phyloP scores from a whole-genome alignment of 2,797 vertebrate genomes.

The Pseudochaenichthys georgianus region DNA sequence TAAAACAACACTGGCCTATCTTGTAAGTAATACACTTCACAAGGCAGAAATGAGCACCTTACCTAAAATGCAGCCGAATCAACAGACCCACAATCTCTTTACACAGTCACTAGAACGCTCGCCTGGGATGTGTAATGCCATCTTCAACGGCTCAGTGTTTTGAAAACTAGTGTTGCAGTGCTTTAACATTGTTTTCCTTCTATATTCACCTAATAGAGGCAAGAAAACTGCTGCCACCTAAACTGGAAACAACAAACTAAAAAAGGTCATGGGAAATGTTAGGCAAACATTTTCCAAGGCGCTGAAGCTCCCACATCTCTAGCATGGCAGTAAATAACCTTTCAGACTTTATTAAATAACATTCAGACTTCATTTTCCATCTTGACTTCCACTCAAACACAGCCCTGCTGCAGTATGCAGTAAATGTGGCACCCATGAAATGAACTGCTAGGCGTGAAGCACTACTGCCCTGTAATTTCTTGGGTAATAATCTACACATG shows the following conservation, averaged over 20 bases:
- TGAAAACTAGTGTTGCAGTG: not conserved
- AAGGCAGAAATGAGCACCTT: too few relatives aligned
- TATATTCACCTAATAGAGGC: not conserved
- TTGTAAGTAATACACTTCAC: not conserved
- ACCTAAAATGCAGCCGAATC: not conserved
- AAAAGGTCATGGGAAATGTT: not conserved
- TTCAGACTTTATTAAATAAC: conserved; percentile 3
- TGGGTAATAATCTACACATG: conserved; percentile 23
- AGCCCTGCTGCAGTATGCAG: conserved; percentile 5
- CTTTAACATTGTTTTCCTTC: not conserved
- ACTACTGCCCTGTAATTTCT: conserved; percentile 41
- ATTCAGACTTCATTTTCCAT: conserved; percentile 9
- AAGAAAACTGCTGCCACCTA: conserved; percentile 10
- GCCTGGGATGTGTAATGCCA: not conserved
- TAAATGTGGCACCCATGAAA: conserved; percentile 48
- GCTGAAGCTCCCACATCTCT: conserved; percentile 27
- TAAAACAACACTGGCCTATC: not conserved
- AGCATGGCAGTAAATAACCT: conserved; percentile 30
- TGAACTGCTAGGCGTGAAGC: conserved; percentile 39
- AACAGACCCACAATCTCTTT: not conserved
- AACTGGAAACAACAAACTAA: not conserved
- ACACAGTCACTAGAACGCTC: not conserved
- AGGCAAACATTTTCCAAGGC: not conserved
- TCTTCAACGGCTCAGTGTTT: not conserved
- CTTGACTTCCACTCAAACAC: conserved; percentile 3